Evolutionary conservation across 2,888 invertebrate genomes (phyloP).

Genomic region (Allacma fusca): DNA sequence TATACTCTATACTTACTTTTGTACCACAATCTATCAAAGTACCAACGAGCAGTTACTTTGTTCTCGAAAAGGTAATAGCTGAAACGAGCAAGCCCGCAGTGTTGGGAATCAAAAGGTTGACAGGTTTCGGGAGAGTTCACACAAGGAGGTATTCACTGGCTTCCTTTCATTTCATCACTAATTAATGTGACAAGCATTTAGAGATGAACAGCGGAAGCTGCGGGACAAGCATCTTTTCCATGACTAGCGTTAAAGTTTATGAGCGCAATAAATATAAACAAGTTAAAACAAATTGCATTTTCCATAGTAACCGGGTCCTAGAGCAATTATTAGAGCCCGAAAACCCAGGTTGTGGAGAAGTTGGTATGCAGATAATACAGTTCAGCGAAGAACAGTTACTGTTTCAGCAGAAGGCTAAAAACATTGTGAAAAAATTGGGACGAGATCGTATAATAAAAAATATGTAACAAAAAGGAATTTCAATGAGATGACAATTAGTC

Average conservation of each 20-base stretch:
- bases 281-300: neutral
- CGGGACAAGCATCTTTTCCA: neutral
- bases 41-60: neutral
- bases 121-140: slow-evolving; percentile 14
- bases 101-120: neutral
- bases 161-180: slow-evolving; percentile 12
- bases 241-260: neutral
- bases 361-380: no score
- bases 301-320: no score
- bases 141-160: neutral
- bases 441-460: neutral
- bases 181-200: neutral
- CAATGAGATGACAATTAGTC: slow-evolving; percentile 16
- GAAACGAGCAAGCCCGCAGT: neutral
- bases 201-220: neutral
- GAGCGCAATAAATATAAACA: neutral
- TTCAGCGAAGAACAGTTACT: no score
- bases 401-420: no score
- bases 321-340: no score
- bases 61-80: neutral
- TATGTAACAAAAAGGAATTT: neutral
- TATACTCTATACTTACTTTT: no score
- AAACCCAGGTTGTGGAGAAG: no score
- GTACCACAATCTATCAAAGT: no score
- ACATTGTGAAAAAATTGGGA: no score